phyloP scores from a whole-genome alignment of 2,113 vertebrate species.

The Tetraodon nigroviridis region DNA sequence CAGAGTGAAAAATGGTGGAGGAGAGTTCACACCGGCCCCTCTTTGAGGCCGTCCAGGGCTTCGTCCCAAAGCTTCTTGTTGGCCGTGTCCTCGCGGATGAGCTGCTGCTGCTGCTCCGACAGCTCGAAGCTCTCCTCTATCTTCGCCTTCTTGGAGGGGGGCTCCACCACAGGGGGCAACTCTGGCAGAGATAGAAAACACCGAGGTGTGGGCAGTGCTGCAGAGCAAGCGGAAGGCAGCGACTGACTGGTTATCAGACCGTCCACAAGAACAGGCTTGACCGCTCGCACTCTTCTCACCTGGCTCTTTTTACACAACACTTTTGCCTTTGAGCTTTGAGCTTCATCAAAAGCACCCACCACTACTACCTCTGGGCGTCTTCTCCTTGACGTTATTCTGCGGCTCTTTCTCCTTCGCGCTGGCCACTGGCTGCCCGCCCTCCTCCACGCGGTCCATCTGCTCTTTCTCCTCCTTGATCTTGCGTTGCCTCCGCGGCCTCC shows the following conservation, averaged over 20 bases:
- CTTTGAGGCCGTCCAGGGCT: constrained; percentile 85
- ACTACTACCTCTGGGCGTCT: constrained; percentile 72
- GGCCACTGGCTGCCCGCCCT: not conserved
- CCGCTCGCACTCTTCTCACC: constrained; percentile 20
- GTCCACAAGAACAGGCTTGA: not conserved
- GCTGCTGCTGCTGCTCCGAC: constrained; percentile 83
- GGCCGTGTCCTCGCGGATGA: constrained; percentile 87
- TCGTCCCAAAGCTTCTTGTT: constrained; percentile 98
- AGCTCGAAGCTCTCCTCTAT: constrained; percentile 87
- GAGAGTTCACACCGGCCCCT: constrained; percentile 80
- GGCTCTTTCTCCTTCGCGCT: constrained; percentile 46
- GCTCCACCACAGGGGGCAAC: constrained; percentile 46
- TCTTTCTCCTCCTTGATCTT: constrained; percentile 62
- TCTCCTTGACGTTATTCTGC: constrained; percentile 82
- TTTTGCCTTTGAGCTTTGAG: constrained; percentile 50
- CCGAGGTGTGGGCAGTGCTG: no score
- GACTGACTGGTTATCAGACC: not conserved
- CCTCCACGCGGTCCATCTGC: constrained; percentile 26
- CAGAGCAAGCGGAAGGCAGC: not conserved
- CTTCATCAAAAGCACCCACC: constrained; percentile 68
- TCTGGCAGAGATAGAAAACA: constrained; percentile 54
- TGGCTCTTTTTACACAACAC: constrained; percentile 42
- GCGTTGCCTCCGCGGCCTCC: constrained; percentile 67
- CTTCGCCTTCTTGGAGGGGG: constrained; percentile 81
- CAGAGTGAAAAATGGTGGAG: not conserved